Evolutionary conservation across 2,888 invertebrate species (phyloP), one percentile per base, ranked within the genome.

Genomic region (Amphipyra tragopoginis): DNA sequence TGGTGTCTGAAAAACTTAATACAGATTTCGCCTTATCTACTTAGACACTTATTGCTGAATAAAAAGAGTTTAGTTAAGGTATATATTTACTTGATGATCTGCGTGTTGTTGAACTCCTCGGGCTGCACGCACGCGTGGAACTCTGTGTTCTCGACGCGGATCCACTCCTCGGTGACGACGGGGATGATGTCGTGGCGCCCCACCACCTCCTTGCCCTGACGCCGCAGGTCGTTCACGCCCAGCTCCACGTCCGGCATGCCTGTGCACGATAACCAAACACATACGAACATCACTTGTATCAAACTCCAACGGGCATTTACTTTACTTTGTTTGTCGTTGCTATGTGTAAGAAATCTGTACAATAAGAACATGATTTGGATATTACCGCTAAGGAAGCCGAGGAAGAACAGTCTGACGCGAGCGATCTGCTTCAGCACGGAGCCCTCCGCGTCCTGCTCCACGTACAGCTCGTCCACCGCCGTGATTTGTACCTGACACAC

Each of bases 171-270:
- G 0, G 99, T 99, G 67, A 98, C 98, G 14, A 98, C 98, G 21
- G 99, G 99, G 88, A 99, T 99, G 89, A 99, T 99, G 93, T 99
- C 99, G 92, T 99, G 99, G 4, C 99, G 96, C 0, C 99, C 99
- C 1, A 99, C 99, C 54, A 99, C 99, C 95, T 99, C 99, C 92
- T 97, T 97, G n/a, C 99, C 99, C 92, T 99, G 98, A n/a, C 99
- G 96, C 90, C 98, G 96, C 96, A 98, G 96, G 92, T 99, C 99
- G 92, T 99, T 99, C 60, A 99, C 96, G 4, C 99, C 99, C 79
- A 99, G 94, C 93, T 99, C 99, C 73, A 99, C 97, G 86, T 98
- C 97, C 4, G 99, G 99, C 97, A 98, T 98, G 55, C 99, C 98
- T 96, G 83, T 53, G 10, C 44, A 57, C 36, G 42, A 43, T n/a